Evolutionary conservation across 2,888 invertebrate genomes (phyloP).

Genomic region (Phragmatobia fuliginosa): DNA sequence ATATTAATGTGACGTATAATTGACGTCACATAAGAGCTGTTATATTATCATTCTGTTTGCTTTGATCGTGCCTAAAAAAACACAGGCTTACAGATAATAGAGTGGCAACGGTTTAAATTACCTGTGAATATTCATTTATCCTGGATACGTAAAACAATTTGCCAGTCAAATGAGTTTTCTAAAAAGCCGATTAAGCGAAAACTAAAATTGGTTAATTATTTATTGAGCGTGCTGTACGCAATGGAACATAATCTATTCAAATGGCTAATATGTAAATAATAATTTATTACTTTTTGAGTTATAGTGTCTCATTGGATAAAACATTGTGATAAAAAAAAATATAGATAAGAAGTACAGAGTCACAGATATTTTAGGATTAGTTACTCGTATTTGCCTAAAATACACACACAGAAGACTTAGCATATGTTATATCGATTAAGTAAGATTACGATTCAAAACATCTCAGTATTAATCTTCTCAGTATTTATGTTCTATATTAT

Average conservation of each 20-base stretch:
- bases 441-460: too few relatives aligned
- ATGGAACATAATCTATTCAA: slow-evolving; percentile 37
- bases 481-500: too few relatives aligned
- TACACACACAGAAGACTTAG: too few relatives aligned
- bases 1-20: slow-evolving; percentile 11
- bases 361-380: too few relatives aligned
- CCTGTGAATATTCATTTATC: slow-evolving; percentile 67
- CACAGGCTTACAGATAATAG: slow-evolving; percentile 42
- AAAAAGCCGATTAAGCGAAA: slow-evolving; percentile 85
- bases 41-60: slow-evolving; percentile 31
- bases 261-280: slow-evolving; percentile 41
- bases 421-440: too few relatives aligned
- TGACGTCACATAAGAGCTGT: slow-evolving; percentile 16
- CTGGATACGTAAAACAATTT: slow-evolving; percentile 77
- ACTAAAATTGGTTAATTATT: slow-evolving; percentile 84
- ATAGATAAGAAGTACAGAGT: too few relatives aligned
- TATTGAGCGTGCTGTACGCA: slow-evolving; percentile 64
- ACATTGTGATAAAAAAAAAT: slow-evolving; percentile 10
- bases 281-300: slow-evolving; percentile 34
- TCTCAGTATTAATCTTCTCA: too few relatives aligned
- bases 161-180: slow-evolving; percentile 84
- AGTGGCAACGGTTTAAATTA: slow-evolving; percentile 52
- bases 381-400: too few relatives aligned
- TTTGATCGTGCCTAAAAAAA: slow-evolving; percentile 50
- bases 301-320: slow-evolving; percentile 18